Evolutionary conservation across 1,140 invertebrate species (phyloP), one percentile per base, ranked within the genome.

Genomic region (Nylanderia fulva): DNA sequence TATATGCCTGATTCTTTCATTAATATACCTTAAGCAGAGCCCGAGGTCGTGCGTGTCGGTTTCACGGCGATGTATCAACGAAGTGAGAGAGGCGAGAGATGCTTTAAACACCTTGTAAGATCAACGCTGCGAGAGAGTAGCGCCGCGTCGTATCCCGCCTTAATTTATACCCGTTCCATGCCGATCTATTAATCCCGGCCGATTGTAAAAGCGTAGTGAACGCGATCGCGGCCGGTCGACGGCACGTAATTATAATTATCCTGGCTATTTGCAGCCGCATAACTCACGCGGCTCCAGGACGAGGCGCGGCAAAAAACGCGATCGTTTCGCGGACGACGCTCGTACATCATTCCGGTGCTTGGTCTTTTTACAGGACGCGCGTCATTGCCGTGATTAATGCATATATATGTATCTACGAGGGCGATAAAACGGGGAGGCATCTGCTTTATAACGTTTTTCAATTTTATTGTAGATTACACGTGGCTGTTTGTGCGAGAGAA

Each of bases 231-330:
- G 75, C n/a, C 58, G 75, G 58, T 39, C n/a, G 52, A 9, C 18
- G 6, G 18, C 29, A 33, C 61, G 74, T 77, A 79, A 80, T 69
- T 80, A 80, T 80, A 69, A 80, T 80, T 80, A 80, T 69, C 58
- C 36, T 52, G 36, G 48, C 64, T 80, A 80, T 80, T 80, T 80
- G 64, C 66, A 15, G 77, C 64, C 24, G 64, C 77, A 71, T 71
- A 80, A 80, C 18, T 80, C 77, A 80, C 64, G 33, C 33, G 15
- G 29, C 36, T 64, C 9, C 33, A n/a, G 42, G 75, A 36, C 27
- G 3, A 80, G 69, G 69, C 29, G 76, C 63, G 36, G 58, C n/a
- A n/a, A n/a, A n/a, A n/a, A n/a, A n/a, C 27, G 75, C 45, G 63
- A 69, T 79, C 45, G 63, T 68, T 29, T 33, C 76, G 63, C 76